Conservation (phyloP, 2,113 vertebrate genomes). For the Paramormyrops kingsleyae region DNA sequence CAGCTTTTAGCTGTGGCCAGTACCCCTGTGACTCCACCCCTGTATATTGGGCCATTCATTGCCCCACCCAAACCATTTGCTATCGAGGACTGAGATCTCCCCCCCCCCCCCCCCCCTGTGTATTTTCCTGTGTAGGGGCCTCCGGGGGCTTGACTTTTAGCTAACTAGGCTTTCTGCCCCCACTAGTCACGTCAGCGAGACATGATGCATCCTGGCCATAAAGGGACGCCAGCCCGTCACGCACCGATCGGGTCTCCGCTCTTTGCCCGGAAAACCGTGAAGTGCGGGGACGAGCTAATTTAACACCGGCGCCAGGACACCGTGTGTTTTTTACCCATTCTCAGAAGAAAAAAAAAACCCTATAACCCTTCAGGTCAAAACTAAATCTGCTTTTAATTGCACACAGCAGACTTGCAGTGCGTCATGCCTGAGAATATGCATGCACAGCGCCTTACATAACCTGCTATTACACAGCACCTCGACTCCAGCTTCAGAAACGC, state of each 20-base stretch:
- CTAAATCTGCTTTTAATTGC: slow-evolving; percentile 4
- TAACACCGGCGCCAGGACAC: neutral
- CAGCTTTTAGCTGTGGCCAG: neutral
- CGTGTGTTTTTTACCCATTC: neutral
- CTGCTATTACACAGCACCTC: neutral
- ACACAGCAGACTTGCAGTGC: neutral
- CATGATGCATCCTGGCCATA: neutral
- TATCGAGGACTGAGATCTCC: neutral
- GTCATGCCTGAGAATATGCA: neutral
- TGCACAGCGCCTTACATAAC: neutral
- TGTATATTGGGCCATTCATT: neutral
- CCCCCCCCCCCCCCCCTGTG: neutral
- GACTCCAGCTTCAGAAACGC: neutral
- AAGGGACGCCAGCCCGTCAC: neutral
- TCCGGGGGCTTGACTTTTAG: neutral
- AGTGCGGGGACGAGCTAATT: neutral
- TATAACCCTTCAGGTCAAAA: slow-evolving; percentile 1
- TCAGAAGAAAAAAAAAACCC: neutral
- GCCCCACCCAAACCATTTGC: neutral
- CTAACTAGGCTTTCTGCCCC: neutral
- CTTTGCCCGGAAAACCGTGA: neutral
- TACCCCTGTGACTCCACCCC: neutral
- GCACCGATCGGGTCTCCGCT: neutral
- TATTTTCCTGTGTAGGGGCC: neutral
- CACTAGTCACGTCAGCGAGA: neutral